These are phyloP conservation scores for Folsomia candida DNA, from an alignment of 2,888 invertebrate genomes.

Conservation along the genomic window DNA sequence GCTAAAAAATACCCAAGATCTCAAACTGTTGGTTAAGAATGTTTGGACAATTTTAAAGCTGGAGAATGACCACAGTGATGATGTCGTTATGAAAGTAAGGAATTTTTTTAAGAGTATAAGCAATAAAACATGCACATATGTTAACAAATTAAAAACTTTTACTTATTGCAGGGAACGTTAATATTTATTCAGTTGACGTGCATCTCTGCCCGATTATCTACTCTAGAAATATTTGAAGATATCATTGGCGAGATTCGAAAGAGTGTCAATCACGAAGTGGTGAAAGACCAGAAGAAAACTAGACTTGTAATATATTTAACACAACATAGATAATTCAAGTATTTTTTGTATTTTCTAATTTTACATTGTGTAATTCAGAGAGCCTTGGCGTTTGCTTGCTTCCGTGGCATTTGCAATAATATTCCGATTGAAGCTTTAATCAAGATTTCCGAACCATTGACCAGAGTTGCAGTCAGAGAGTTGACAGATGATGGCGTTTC, in stretches of 20 bases:
- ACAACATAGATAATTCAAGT: background rate
- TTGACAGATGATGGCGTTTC: constrained; percentile 42
- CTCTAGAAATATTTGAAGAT: constrained; percentile 21
- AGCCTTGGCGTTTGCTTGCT: constrained; percentile 35
- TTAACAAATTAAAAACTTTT: background rate
- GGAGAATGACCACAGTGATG: constrained; percentile 15
- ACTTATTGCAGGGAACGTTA: constrained; percentile 26
- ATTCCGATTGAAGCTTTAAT: constrained; percentile 32
- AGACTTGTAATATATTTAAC: constrained; percentile 22
- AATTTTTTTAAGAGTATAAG: background rate
- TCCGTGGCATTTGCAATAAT: constrained; percentile 31
- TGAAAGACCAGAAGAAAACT: constrained; percentile 27
- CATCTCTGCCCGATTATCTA: constrained; percentile 24
- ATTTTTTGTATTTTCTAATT: background rate
- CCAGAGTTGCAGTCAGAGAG: constrained; percentile 38
- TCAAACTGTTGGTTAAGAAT: constrained; percentile 18
- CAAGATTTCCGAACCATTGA: constrained; percentile 30
- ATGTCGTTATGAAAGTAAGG: constrained; percentile 30
- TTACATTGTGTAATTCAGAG: constrained; percentile 20
- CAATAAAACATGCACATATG: background rate
- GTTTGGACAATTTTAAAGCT: constrained; percentile 28
- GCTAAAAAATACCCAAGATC: constrained; percentile 15
- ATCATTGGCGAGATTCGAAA: constrained; percentile 16
- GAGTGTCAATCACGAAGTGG: constrained; percentile 37
- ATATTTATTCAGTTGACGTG: constrained; percentile 24